Evolutionary conservation across 2,797 vertebrate species (phyloP), one percentile per base, ranked within the genome.

Genomic region (Megalops cyprinoides): DNA sequence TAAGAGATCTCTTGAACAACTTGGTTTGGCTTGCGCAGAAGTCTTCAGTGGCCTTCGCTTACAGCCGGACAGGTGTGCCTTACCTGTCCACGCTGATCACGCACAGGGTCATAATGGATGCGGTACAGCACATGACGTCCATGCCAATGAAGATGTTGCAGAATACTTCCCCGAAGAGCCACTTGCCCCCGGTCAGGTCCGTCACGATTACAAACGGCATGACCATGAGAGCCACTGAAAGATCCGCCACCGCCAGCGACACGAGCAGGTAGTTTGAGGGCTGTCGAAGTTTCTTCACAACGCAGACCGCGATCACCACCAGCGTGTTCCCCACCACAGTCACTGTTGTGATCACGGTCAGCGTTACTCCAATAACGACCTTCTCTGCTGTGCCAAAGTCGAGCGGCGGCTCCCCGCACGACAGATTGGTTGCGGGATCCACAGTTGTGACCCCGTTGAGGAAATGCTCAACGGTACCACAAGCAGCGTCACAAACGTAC

Each of bases 51-150:
- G n/a, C n/a, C n/a, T n/a, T n/a, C n/a, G n/a, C n/a, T n/a, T n/a
- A n/a, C n/a, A n/a, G n/a, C n/a, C n/a, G n/a, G n/a, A n/a, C n/a
- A n/a, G n/a, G n/a, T n/a, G n/a, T n/a, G n/a, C n/a, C 94, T 91
- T 78, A 96, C 95, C 95, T 92, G 82, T 96, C 95, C 76, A 96
- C 94, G 89, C 94, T 95, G 92, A 96, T 96, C 82, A 96, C 94
- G 73, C 95, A 96, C 83, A 96, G 89, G 76, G 94, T 95, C 95
- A 95, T 94, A 84, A 96, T 96, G 37, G 94, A 95, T 67, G 95
- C 95, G 2, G 95, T 96, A 90, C 95, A 96, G 89, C 94, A 96
- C 94, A 95, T 95, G 81, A 96, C 95, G 91, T 96, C 95, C 95
- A 96, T 95, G 60, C 88, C 93, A 83, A 95, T 95, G 87, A 95